A percentile compares a stretch with the other conserved stretches of the same genome.
Conservation (phyloP, 1,140 invertebrate species). For the Dryas iulia region DNA sequence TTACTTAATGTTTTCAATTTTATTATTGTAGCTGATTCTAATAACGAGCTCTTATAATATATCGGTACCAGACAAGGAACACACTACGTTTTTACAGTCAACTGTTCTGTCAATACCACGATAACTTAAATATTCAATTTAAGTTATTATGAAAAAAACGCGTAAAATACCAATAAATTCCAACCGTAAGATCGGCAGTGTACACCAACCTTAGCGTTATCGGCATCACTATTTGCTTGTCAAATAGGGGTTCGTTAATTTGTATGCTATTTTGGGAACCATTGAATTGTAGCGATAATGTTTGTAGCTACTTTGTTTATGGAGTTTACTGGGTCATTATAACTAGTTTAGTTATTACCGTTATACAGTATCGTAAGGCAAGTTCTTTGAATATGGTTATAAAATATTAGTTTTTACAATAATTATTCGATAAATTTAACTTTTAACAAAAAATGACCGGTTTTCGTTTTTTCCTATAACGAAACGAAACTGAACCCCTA, state of each 20-base stretch:
- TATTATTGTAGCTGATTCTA: too few relatives aligned
- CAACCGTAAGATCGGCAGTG: too few relatives aligned
- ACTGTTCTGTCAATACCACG: too few relatives aligned
- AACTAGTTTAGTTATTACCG: conserved; percentile 18
- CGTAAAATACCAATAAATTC: too few relatives aligned
- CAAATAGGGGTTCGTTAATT: conserved; percentile 62
- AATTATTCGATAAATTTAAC: neutral
- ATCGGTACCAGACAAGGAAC: too few relatives aligned
- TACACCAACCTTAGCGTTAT: conserved; percentile 26
- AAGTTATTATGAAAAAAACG: too few relatives aligned
- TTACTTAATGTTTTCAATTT: too few relatives aligned
- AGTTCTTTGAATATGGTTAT: neutral
- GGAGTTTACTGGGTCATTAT: conserved; percentile 26
- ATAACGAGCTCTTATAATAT: too few relatives aligned
- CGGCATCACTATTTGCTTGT: conserved; percentile 45
- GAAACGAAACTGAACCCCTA: too few relatives aligned
- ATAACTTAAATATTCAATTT: too few relatives aligned
- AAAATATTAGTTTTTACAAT: neutral
- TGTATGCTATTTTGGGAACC: conserved; percentile 47
- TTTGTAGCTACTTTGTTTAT: conserved; percentile 27
- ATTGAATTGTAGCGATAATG: conserved; percentile 26
- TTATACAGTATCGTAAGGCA: neutral
- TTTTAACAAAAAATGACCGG: neutral
- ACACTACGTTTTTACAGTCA: too few relatives aligned
- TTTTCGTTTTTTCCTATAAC: too few relatives aligned